Conservation (phyloP, 2,113 vertebrate species). For the Polypterus bichir region DNA sequence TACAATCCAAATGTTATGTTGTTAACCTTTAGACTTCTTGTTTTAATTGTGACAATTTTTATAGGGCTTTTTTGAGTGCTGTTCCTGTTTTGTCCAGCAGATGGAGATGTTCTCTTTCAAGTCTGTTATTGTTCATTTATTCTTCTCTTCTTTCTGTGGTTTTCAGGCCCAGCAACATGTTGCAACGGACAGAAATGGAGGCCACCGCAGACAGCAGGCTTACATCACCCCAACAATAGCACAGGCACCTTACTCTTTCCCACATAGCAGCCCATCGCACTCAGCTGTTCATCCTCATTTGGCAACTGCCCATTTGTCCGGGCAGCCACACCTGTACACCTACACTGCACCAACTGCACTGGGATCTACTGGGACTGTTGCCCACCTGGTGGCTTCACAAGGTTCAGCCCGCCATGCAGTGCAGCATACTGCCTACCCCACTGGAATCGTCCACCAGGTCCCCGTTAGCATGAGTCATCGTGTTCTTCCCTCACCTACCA, state of each 20-base stretch:
- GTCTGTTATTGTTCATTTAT: not conserved
- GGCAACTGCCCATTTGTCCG: slow-evolving; percentile 76
- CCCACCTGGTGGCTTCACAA: slow-evolving; percentile 89
- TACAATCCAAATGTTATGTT: too few relatives aligned
- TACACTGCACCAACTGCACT: slow-evolving; percentile 78
- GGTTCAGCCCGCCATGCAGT: slow-evolving; percentile 75
- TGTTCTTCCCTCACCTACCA: slow-evolving; percentile 82
- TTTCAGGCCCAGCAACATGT: slow-evolving; percentile 85
- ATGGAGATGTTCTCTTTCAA: too few relatives aligned
- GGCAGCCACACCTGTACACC: slow-evolving; percentile 90
- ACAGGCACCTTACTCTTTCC: slow-evolving; percentile 88
- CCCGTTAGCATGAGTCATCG: slow-evolving; percentile 90
- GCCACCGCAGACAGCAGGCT: slow-evolving; percentile 85
- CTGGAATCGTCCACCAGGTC: slow-evolving; percentile 89
- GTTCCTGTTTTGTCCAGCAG: too few relatives aligned
- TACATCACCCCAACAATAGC: slow-evolving; percentile 92
- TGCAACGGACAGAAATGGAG: slow-evolving; percentile 64
- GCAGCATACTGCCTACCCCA: slow-evolving; percentile 80
- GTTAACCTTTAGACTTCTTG: too few relatives aligned
- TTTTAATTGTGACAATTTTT: not conserved
- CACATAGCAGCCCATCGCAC: slow-evolving; percentile 85
- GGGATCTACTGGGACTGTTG: slow-evolving; percentile 82
- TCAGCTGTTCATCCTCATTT: slow-evolving; percentile 79
- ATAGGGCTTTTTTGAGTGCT: not conserved
- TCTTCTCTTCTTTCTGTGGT: slow-evolving; percentile 16